phyloP scores from a whole-genome alignment of 2,113 vertebrate genomes.

The Cervus canadensis region DNA sequence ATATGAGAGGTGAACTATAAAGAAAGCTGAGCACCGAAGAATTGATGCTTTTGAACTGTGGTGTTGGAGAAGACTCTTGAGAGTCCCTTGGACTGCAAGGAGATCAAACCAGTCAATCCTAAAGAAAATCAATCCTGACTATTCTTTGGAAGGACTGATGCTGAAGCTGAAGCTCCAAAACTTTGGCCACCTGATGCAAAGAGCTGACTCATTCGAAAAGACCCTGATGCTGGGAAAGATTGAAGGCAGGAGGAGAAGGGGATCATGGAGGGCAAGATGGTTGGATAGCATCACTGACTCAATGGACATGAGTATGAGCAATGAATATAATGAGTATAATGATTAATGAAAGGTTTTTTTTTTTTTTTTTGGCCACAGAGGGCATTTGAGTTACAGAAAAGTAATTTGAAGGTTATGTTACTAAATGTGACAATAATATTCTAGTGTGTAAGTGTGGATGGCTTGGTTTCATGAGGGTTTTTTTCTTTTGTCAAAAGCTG shows the following conservation, averaged over 20 bases:
- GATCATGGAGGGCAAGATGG: background rate
- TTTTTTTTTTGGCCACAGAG: background rate
- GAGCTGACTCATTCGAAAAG: background rate
- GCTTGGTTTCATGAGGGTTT: background rate
- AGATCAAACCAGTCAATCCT: background rate
- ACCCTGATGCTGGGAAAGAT: background rate
- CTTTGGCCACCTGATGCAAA: background rate
- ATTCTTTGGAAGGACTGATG: background rate
- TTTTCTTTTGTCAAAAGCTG: background rate
- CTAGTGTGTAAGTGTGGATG: background rate
- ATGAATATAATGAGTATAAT: background rate
- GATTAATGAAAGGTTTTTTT: background rate
- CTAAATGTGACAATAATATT: background rate
- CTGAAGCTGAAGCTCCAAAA: background rate
- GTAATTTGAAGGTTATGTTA: background rate
- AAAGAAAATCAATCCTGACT: background rate
- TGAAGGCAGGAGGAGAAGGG: background rate
- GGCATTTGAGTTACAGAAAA: background rate
- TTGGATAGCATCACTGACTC: background rate
- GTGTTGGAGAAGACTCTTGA: background rate
- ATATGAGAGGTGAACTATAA: background rate
- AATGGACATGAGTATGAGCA: background rate
- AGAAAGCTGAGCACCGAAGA: background rate
- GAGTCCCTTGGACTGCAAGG: background rate
- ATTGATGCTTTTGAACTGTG: background rate